Evolutionary conservation across 2,888 invertebrate species (phyloP), one percentile per base, ranked within the genome.

Genomic region (Nomada lathburiana): DNA sequence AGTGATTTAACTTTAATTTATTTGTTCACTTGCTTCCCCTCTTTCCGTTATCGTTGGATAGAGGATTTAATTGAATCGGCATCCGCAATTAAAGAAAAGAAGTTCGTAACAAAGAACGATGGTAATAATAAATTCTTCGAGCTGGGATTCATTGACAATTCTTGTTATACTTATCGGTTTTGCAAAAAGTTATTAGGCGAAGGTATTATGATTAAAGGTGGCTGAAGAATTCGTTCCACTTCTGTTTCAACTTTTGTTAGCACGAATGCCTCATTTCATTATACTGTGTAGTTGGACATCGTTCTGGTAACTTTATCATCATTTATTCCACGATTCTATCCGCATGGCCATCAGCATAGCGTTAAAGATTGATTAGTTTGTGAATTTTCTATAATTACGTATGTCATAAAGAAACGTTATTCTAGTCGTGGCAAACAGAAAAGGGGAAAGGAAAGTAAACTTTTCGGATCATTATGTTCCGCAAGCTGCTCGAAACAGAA

Each of bases 1-100:
- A 20, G 29, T 29, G 53, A 75, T 63, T 73, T 62, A 63, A 65
- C 71, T 20, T 77, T 29, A 64, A 57, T 64, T 76, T 44, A 50
- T 78, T 67, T 55, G 47, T 62, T 18, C 42, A 10, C 29, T n/a
- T 44, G 29, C 47, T 42, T 62, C 18, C 11, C 2, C n/a, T 13
- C 52, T 26, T n/a, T 53, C 10, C 9, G 26, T 47, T 20, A 20
- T 20, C 57, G 20, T 62, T 50, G 65, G 47, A 60, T 50, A 29
- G n/a, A 11, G 16, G 18, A 9, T 78, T 74, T 65, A 67, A 74
- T 74, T 77, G 60, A 73, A 73, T 13, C 29, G 18, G 26, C 23
- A 50, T 42, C 23, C 42, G 47, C 11, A 26, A 76, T 71, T 63
- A 64, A 63, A 9, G 57, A 63, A 57, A 72, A 76, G 29, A 36